A percentile compares a stretch with the other conserved stretches of the same genome.
phyloP scores from a whole-genome alignment of 2,113 vertebrate genomes.

The Alexandromys fortis region DNA sequence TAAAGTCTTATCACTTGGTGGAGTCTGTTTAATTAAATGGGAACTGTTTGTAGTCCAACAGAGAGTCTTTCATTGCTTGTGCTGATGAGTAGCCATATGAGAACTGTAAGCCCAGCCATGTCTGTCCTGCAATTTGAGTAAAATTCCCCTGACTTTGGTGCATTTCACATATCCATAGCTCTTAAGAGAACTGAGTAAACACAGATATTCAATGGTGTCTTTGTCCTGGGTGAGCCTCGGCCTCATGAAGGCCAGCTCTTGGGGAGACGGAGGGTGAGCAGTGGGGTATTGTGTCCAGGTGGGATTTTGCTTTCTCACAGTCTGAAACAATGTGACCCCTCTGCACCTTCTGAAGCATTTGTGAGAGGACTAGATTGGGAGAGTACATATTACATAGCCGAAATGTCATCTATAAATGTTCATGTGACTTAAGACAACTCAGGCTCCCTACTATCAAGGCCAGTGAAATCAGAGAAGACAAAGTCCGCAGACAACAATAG shows the following conservation, averaged over 20 bases:
- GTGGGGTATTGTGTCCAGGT: neutral
- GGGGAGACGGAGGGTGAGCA: neutral
- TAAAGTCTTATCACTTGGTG: neutral
- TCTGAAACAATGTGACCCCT: neutral
- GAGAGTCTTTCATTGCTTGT: neutral
- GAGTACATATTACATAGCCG: neutral
- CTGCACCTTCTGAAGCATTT: neutral
- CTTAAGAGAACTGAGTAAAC: slow-evolving; percentile 12
- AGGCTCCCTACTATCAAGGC: neutral
- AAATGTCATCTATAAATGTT: neutral
- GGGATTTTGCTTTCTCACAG: neutral
- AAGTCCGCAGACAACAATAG: neutral
- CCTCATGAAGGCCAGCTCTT: neutral
- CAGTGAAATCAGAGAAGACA: neutral
- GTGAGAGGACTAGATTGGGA: neutral
- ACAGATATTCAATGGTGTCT: neutral
- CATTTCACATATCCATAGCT: neutral
- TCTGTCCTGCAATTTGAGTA: neutral
- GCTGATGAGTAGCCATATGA: neutral
- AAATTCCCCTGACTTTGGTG: slow-evolving; percentile 3
- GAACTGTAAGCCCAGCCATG: neutral
- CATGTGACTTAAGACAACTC: slow-evolving; percentile 21
- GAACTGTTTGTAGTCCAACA: neutral
- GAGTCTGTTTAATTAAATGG: neutral
- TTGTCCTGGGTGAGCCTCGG: neutral